A percentile compares a stretch with the other conserved stretches of the same genome.
phyloP scores from a whole-genome alignment of 2,797 vertebrate species.

The Anisognathus igniventris region DNA sequence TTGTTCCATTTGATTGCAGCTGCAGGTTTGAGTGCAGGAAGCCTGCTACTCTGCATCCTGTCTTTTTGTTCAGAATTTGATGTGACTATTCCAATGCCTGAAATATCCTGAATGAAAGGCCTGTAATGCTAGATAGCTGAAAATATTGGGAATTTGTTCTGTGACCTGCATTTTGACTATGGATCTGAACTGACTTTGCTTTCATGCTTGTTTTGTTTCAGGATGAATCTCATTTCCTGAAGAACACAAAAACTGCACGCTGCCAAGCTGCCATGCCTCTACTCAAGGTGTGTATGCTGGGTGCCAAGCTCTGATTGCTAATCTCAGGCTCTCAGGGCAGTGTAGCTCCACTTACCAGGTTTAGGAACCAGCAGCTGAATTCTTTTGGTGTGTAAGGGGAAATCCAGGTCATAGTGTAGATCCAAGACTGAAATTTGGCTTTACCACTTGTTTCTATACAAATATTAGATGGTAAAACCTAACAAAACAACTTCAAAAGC shows the following conservation, averaged over 20 bases:
- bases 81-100: background rate
- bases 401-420: background rate
- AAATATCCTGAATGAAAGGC: background rate
- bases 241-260: conserved; percentile 93
- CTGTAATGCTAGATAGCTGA: background rate
- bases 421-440: background rate
- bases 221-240: conserved; percentile 98
- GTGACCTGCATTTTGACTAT: background rate
- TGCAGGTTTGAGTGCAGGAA: background rate
- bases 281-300: conserved; percentile 81
- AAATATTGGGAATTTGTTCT: background rate
- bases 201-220: conserved; percentile 67
- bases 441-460: background rate
- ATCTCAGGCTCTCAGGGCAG: background rate
- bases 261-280: conserved; percentile 90
- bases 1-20: background rate
- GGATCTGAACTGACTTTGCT: background rate
- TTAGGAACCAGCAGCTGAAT: background rate
- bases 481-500: background rate
- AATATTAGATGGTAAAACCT: background rate
- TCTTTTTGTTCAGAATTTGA: background rate
- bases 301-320: background rate
- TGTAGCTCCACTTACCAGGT: background rate
- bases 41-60: background rate
- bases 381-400: background rate